These are phyloP conservation scores for Ctenochaetus hawaiiensis DNA, from an alignment of 2,797 vertebrate species.

Conservation along the genomic window DNA sequence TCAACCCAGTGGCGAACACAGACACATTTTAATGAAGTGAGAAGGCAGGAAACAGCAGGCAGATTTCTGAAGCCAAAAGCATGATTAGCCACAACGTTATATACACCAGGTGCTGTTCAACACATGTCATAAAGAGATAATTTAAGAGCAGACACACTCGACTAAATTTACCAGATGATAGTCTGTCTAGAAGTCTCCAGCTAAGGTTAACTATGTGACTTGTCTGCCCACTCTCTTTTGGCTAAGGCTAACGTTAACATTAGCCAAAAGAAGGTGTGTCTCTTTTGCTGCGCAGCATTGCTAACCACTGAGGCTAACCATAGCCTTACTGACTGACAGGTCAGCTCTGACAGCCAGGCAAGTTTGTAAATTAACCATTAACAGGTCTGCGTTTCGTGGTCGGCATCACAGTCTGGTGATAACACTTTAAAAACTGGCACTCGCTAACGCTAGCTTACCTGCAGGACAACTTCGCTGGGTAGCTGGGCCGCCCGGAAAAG, in stretches of 20 bases:
- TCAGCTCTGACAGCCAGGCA: conserved; percentile 37
- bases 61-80: conserved; percentile 31
- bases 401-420: neutral
- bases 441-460: conserved; percentile 86
- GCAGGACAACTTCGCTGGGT: conserved; percentile 94
- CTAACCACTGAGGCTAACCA: conserved; percentile 66
- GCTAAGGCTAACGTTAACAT: conserved; percentile 60
- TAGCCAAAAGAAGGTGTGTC: conserved; percentile 83
- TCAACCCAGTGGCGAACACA: conserved; percentile 8
- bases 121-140: neutral
- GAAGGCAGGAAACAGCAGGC: conserved; percentile 50
- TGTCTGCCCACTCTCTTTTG: conserved; percentile 36
- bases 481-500: conserved; percentile 98
- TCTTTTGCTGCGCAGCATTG: conserved; percentile 67
- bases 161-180: neutral
- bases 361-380: conserved; percentile 7
- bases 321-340: conserved; percentile 48
- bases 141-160: neutral
- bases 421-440: conserved; percentile 13
- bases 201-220: conserved; percentile 5
- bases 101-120: neutral
- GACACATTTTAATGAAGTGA: conserved; percentile 38
- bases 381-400: neutral
- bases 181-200: neutral
- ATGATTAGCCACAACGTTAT: neutral